Conservation (phyloP, 2,113 vertebrate species). For the Penelope pileata region DNA sequence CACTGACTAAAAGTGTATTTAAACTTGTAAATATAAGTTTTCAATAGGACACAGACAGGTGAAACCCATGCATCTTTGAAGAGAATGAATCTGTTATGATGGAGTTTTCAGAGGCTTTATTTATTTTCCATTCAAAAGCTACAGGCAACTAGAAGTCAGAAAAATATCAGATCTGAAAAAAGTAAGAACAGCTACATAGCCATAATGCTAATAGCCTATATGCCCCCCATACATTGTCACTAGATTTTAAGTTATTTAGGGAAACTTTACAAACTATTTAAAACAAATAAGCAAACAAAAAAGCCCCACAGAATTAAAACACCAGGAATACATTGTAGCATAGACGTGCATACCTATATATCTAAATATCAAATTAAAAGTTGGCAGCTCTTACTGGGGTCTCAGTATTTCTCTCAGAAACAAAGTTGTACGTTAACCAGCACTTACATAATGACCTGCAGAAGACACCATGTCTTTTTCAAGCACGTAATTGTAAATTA, state of each 20-base stretch:
- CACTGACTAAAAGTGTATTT: not conserved
- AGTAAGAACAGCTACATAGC: not conserved
- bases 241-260: not conserved
- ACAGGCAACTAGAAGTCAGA: not conserved
- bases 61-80: not conserved
- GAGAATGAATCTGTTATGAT: not conserved
- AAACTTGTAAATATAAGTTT: not conserved
- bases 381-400: not conserved
- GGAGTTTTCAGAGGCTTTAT: not conserved
- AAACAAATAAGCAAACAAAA: not conserved
- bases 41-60: not conserved
- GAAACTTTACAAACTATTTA: not conserved
- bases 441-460: not conserved
- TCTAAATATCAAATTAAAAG: not conserved
- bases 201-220: not conserved
- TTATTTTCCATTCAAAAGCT: conserved; percentile 1
- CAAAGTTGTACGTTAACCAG: not conserved
- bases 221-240: not conserved
- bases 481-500: not conserved
- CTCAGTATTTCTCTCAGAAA: not conserved
- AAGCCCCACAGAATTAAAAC: not conserved
- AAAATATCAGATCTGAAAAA: not conserved
- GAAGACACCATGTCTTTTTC: not conserved
- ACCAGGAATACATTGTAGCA: not conserved
- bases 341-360: not conserved